phyloP scores from a whole-genome alignment of 2,113 vertebrate species.

The Megaceryle maxima region DNA sequence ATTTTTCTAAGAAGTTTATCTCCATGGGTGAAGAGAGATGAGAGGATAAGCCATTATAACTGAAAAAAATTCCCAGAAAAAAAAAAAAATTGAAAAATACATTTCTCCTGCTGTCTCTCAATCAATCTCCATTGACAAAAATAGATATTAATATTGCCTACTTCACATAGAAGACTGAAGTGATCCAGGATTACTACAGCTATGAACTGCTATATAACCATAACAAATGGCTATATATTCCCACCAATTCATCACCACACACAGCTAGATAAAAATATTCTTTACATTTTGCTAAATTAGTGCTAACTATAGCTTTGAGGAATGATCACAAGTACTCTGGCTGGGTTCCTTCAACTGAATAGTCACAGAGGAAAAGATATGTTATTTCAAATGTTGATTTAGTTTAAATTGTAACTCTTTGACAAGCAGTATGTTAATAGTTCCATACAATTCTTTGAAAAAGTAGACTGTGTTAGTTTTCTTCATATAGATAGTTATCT shows the following conservation, averaged over 20 bases:
- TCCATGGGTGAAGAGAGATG: background rate
- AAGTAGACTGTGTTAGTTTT: background rate
- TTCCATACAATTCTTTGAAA: background rate
- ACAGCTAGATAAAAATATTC: background rate
- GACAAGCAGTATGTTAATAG: background rate
- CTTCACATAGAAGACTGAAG: background rate
- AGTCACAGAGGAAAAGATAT: background rate
- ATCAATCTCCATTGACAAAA: background rate
- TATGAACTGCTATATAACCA: background rate
- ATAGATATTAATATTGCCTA: background rate
- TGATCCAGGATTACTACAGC: conserved; percentile 1
- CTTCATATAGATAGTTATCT: background rate
- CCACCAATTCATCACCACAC: background rate
- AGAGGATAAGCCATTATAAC: background rate
- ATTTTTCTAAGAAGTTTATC: background rate
- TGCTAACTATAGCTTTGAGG: background rate
- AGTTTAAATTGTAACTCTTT: background rate
- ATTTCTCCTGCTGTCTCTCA: background rate
- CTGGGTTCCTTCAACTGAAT: background rate
- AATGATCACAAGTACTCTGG: background rate
- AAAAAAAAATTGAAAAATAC: background rate
- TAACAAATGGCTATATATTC: background rate
- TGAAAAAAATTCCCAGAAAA: background rate
- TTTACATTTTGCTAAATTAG: background rate
- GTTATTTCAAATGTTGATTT: background rate